phyloP scores from a whole-genome alignment of 2,113 vertebrate genomes.

The Calidris pugnax region DNA sequence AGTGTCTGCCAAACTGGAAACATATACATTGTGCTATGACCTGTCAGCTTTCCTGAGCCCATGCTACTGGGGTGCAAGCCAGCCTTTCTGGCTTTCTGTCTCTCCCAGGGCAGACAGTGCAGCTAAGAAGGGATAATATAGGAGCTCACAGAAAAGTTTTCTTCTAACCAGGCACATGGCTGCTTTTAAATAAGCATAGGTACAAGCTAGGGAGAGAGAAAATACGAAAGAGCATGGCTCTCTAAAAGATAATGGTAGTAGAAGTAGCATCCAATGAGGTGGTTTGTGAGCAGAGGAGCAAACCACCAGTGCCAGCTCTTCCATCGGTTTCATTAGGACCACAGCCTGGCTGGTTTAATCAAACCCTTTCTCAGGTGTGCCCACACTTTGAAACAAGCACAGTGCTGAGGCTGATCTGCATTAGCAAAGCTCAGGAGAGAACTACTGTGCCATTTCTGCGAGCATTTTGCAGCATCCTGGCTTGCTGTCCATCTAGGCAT shows the following conservation, averaged over 20 bases:
- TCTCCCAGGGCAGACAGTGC: background rate
- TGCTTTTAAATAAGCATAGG: background rate
- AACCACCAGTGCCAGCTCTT: background rate
- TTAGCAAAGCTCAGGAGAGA: background rate
- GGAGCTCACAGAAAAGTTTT: background rate
- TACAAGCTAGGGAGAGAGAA: background rate
- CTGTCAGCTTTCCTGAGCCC: background rate
- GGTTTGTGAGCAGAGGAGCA: background rate
- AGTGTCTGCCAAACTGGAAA: conserved; percentile 23
- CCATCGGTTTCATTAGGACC: background rate
- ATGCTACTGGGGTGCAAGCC: background rate
- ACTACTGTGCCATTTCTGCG: background rate
- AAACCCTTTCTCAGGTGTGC: background rate
- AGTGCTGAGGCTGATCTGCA: background rate
- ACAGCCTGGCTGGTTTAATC: background rate
- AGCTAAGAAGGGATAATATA: background rate
- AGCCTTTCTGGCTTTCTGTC: background rate
- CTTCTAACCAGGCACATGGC: background rate
- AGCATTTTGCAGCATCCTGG: fast-evolving
- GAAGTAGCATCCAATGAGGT: background rate
- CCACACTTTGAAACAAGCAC: background rate
- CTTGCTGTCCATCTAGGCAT: background rate
- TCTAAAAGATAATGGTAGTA: background rate
- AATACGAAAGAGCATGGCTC: fast-evolving
- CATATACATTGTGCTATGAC: background rate